Percentiles rank a stretch among this genome's conserved stretches.
Conservation (phyloP, 2,888 invertebrate genomes). For the Lycaena phlaeas region DNA sequence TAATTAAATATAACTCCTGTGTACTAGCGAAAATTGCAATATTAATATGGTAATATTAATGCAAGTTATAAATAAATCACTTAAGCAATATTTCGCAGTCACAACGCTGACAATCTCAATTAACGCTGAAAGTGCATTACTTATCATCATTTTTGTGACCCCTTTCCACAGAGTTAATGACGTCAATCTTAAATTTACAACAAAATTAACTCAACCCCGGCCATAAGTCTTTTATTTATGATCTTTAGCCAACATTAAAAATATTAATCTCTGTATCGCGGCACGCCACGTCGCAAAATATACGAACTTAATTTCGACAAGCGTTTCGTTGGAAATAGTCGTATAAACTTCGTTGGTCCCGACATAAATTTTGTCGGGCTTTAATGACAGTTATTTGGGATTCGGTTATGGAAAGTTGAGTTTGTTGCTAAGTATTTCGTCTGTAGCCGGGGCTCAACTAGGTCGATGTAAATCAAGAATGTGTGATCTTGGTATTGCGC, state of each 20-base stretch:
- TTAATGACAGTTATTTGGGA: slow-evolving; percentile 9
- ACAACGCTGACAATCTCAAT: no score
- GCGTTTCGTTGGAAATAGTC: slow-evolving; percentile 11
- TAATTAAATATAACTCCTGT: no score
- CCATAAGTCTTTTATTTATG: slow-evolving; percentile 8
- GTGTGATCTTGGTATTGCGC: not conserved
- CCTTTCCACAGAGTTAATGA: slow-evolving; percentile 1
- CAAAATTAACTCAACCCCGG: slow-evolving; percentile 1
- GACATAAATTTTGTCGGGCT: slow-evolving; percentile 8
- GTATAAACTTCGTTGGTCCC: slow-evolving; percentile 5
- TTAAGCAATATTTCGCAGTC: no score
- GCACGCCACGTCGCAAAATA: slow-evolving; percentile 13
- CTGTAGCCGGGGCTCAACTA: not conserved
- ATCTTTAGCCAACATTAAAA: slow-evolving; percentile 10
- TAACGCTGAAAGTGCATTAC: no score
- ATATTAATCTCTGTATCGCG: slow-evolving; percentile 9
- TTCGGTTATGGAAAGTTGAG: slow-evolving; percentile 7
- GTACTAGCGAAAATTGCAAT: no score
- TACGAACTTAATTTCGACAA: slow-evolving; percentile 14
- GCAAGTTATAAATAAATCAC: no score
- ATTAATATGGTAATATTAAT: no score
- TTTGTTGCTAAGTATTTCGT: slow-evolving; percentile 8
- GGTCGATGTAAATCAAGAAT: not conserved
- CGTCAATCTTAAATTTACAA: slow-evolving; percentile 5
- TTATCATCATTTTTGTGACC: not conserved